These are phyloP conservation scores for Xyrichtys novacula DNA, from an alignment of 2,797 vertebrate genomes.

Conservation along the genomic window DNA sequence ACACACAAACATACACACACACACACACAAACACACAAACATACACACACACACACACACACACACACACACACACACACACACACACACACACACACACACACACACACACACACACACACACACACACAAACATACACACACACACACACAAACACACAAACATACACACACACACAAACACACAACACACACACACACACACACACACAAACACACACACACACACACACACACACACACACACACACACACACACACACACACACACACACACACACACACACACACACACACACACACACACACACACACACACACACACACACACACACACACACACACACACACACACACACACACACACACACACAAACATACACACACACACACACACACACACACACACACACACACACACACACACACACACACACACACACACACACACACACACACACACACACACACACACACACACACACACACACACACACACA, in stretches of 20 bases:
- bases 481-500: constrained; percentile 33
- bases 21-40: constrained; percentile 29
- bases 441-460: constrained; percentile 43
- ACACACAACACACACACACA: constrained; percentile 47
- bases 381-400: constrained; percentile 41
- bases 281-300: constrained; percentile 53
- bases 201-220: constrained; percentile 41
- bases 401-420: constrained; percentile 44
- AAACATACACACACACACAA: constrained; percentile 38
- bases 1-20: constrained; percentile 54
- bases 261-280: constrained; percentile 43
- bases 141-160: constrained; percentile 50
- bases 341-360: constrained; percentile 25
- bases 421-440: constrained; percentile 49
- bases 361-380: constrained; percentile 47
- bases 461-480: constrained; percentile 53
- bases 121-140: constrained; percentile 25
- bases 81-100: constrained; percentile 43
- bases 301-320: constrained; percentile 33
- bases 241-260: constrained; percentile 49
- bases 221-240: constrained; percentile 44
- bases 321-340: constrained; percentile 56
- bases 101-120: constrained; percentile 62
- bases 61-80: constrained; percentile 44
- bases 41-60: constrained; percentile 45